Conservation (phyloP, 2,797 vertebrate species). For the Platyrinchus mystaceus region DNA sequence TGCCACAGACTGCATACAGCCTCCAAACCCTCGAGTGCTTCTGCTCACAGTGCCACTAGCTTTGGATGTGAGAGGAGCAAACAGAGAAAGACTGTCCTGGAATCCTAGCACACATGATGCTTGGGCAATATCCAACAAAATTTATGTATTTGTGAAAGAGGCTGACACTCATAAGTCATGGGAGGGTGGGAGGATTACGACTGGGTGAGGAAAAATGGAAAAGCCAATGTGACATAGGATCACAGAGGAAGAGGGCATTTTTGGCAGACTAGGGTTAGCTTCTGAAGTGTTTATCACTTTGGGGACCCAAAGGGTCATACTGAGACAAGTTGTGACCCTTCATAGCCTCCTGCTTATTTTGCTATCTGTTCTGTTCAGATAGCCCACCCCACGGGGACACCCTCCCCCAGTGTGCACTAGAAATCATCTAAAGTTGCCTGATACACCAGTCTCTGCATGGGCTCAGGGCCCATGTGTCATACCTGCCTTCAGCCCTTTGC, state of each 20-base stretch:
- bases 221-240: not conserved
- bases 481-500: conserved; percentile 18
- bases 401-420: fast-evolving
- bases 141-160: not conserved
- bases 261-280: not conserved
- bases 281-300: not conserved
- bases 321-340: not conserved
- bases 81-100: fast-evolving
- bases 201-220: not conserved
- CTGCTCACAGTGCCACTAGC: not conserved
- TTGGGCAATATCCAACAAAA: fast-evolving
- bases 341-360: not conserved
- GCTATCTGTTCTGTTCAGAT: not conserved
- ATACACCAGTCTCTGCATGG: no score
- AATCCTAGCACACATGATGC: fast-evolving
- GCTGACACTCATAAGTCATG: not conserved
- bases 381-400: fast-evolving
- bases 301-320: not conserved
- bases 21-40: no score
- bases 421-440: not conserved
- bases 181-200: fast-evolving
- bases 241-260: not conserved
- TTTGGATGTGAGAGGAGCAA: not conserved
- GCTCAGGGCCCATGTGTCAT: not conserved
- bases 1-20: fast-evolving